These are phyloP conservation scores for Cryptops parisi DNA, from an alignment of 2,888 invertebrate species.

Conservation along the genomic window DNA sequence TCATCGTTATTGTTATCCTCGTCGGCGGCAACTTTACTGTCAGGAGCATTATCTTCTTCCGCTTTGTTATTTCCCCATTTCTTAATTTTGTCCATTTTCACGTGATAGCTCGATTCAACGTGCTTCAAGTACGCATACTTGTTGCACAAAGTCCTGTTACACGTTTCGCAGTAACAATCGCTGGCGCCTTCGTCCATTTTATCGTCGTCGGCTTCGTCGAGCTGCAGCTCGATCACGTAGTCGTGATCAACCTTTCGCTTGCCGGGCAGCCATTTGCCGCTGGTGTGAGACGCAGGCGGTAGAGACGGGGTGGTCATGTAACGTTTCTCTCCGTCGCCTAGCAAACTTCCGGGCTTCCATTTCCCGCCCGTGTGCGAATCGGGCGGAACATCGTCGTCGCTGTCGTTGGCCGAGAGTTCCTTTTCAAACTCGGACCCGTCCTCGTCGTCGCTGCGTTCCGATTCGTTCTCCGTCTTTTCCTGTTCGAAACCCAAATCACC, in stretches of 20 bases:
- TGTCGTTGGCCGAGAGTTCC: conserved; percentile 12
- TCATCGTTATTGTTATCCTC: background rate
- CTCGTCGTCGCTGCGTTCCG: conserved; percentile 19
- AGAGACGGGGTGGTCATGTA: background rate
- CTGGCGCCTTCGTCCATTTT: background rate
- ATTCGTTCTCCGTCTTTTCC: background rate
- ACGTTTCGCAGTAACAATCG: conserved; percentile 60
- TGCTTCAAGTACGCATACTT: conserved; percentile 60
- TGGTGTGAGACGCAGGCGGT: conserved; percentile 26
- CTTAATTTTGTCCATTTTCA: background rate
- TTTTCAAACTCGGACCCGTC: conserved; percentile 21
- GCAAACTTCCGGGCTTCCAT: conserved; percentile 26
- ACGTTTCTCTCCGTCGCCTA: background rate
- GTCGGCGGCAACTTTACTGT: background rate
- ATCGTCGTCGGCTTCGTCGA: background rate
- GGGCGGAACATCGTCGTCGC: conserved; percentile 22
- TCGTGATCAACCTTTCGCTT: conserved; percentile 24
- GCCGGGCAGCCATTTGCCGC: conserved; percentile 68
- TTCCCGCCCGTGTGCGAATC: conserved; percentile 28
- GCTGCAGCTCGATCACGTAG: conserved; percentile 24
- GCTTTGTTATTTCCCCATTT: background rate
- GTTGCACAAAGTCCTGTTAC: conserved; percentile 58
- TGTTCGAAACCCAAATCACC: background rate
- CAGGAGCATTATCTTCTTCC: background rate
- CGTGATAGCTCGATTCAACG: conserved; percentile 1